Evolutionary conservation across 2,797 vertebrate genomes (phyloP), one percentile per base, ranked within the genome.

Genomic region (Periparus ater): DNA sequence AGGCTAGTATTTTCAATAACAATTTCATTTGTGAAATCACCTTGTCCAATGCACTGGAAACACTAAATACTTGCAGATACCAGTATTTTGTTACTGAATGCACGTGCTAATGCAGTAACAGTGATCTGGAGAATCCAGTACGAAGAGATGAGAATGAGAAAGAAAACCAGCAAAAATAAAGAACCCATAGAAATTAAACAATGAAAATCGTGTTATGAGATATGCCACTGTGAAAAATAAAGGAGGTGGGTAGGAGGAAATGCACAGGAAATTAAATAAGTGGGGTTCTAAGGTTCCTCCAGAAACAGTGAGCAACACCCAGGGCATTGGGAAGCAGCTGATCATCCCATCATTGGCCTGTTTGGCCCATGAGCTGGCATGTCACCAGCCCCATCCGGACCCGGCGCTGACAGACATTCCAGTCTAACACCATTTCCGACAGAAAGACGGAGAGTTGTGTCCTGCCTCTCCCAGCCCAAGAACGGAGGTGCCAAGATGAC

Each of bases 221-320:
- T 55, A 25, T n/a, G 4, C 14, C 10, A 7, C 17, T 34, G 8
- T 6, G 16, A 27, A 71, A 88, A 93, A 76, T n/a, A 87, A 73
- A 78, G 16, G 29, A 66, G 32, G 51, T 0, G 2, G 3, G 20
- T 13, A 53, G 55, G 47, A 86, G 38, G 34, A 90, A 91, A 66
- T 2, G 1, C 10, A 5, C 13, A 55, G 70, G 36, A 68, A 82
- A 73, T 36, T 1, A 71, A 89, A 74, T 30, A 34, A 45, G 2
- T 10, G 2, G 25, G 21, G 11, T 32, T 77, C 26, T 38, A 75
- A 82, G 34, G 27, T 20, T 34, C 2, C 26, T n/a, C 34, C 44
- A 68, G 50, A 81, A 53, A 67, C 0, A 34, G 2, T 17, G 17
- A 79, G 38, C 16, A 48, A 7, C 0, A 0, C 32, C 23, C 45